A percentile compares a stretch with the other conserved stretches of the same genome.
Evolutionary conservation across 2,797 vertebrate genomes (phyloP).

Genomic region (Triplophysa yarkandensis): DNA sequence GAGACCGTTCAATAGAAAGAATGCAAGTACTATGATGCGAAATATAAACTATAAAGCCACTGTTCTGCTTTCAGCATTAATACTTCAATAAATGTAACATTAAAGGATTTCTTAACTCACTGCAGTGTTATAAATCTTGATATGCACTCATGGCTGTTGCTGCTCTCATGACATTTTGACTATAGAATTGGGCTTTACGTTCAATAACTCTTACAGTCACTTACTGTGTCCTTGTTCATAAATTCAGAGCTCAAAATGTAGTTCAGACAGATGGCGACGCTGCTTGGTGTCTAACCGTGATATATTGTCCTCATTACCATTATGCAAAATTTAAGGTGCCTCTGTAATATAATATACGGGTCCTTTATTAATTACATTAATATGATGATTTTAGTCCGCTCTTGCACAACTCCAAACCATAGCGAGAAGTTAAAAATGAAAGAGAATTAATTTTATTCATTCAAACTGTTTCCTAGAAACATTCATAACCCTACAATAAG

Average conservation of each 20-base stretch:
- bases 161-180: conserved; percentile 21
- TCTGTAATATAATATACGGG: conserved; percentile 12
- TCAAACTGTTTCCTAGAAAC: too few species aligned
- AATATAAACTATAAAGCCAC: neutral
- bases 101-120: neutral
- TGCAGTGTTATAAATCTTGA: conserved; percentile 39
- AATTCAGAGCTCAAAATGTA: conserved; percentile 16
- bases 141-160: neutral
- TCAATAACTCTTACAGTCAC: conserved; percentile 38
- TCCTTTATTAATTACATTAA: conserved; percentile 34
- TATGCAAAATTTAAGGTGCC: conserved; percentile 35
- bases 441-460: neutral
- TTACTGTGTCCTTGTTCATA: conserved; percentile 18
- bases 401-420: neutral
- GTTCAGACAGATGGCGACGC: conserved; percentile 45
- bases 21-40: conserved; percentile 1
- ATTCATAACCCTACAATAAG: neutral
- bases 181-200: conserved; percentile 19
- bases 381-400: neutral
- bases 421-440: neutral
- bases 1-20: neutral
- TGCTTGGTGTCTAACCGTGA: conserved; percentile 50
- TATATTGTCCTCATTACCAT: conserved; percentile 50
- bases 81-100: neutral
- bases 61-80: neutral